phyloP scores from a whole-genome alignment of 2,113 vertebrate species.

The Sylvietta virens region DNA sequence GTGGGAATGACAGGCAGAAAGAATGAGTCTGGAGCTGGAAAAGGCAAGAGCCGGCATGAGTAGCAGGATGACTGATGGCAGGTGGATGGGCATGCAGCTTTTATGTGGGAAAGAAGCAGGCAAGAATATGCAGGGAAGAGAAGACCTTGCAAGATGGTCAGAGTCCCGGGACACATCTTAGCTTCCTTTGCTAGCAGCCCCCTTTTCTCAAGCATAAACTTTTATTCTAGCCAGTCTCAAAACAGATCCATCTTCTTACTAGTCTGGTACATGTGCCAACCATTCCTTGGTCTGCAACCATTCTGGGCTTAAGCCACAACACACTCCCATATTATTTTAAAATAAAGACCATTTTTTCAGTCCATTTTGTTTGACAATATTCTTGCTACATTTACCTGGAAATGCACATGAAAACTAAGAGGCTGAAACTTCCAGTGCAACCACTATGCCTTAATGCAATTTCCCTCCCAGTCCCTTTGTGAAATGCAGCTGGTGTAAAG shows the following conservation, averaged over 20 bases:
- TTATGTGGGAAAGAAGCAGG: neutral
- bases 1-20: neutral
- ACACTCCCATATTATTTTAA: neutral
- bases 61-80: neutral
- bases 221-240: neutral
- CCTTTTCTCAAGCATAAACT: neutral
- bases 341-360: neutral
- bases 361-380: neutral
- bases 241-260: neutral
- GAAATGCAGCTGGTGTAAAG: neutral
- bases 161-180: neutral
- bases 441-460: neutral
- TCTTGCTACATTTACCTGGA: neutral
- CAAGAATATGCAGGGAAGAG: neutral
- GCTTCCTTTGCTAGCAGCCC: neutral
- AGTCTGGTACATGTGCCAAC: fast-evolving
- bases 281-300: neutral
- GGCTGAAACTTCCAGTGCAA: neutral
- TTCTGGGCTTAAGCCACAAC: neutral
- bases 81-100: neutral
- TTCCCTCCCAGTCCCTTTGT: neutral
- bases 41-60: neutral
- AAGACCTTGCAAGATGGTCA: neutral
- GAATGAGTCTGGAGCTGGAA: neutral
- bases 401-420: neutral